These are phyloP conservation scores for Ophiodon elongatus DNA, from an alignment of 2,113 vertebrate genomes.

Conservation along the genomic window DNA sequence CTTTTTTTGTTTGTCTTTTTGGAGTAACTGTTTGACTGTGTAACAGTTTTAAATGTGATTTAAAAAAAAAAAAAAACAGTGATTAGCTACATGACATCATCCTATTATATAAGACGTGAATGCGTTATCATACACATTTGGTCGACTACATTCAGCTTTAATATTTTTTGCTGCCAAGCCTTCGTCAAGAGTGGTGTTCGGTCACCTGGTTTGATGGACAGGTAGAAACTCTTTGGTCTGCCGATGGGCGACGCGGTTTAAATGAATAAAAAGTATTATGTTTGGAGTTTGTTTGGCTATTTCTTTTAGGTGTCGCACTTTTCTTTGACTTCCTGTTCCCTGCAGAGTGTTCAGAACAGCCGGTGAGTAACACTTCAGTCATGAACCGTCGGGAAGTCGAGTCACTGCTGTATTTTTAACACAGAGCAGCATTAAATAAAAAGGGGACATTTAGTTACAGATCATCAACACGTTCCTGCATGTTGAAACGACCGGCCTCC, in stretches of 20 bases:
- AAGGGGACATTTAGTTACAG: background rate
- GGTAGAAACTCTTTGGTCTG: background rate
- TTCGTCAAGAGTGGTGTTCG: background rate
- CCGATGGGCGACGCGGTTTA: background rate
- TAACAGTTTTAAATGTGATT: no score
- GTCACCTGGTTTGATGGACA: background rate
- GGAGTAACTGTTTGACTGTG: background rate
- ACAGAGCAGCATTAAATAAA: background rate
- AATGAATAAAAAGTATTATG: background rate
- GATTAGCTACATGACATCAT: no score
- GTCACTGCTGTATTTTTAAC: constrained; percentile 28
- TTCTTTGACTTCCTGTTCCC: constrained; percentile 5
- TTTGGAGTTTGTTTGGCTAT: background rate
- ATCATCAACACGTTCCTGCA: background rate
- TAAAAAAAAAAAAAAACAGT: background rate
- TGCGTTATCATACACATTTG: background rate
- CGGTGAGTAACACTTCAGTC: constrained; percentile 9
- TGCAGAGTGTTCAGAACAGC: background rate
- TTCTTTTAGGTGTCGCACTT: background rate
- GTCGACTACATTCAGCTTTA: background rate
- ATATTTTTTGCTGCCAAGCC: background rate
- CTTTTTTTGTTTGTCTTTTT: background rate
- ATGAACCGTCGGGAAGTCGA: constrained; percentile 19
- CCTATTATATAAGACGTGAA: no score
- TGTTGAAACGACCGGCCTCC: background rate